Evolutionary conservation across 2,113 vertebrate species (phyloP).

Genomic region (Arvicanthis niloticus): DNA sequence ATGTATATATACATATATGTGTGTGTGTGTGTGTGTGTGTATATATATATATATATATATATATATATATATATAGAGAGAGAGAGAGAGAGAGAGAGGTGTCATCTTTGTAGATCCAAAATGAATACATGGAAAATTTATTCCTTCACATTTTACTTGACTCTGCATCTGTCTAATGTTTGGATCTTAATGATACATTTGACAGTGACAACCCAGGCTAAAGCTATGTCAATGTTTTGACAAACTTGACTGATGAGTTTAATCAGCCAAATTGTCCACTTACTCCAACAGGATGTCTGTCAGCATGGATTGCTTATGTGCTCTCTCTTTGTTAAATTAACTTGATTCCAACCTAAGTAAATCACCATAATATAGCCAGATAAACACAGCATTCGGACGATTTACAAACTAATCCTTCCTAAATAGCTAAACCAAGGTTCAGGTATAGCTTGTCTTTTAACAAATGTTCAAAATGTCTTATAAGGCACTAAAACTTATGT

Average conservation of each 20-base stretch:
- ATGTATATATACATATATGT: neutral
- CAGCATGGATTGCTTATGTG: conserved; percentile 51
- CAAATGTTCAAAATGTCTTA: neutral
- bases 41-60: too few relatives aligned
- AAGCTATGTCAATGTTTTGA: conserved; percentile 55
- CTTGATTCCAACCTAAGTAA: conserved; percentile 40
- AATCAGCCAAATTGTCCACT: conserved; percentile 72
- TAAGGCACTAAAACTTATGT: neutral
- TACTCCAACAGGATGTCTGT: conserved; percentile 42
- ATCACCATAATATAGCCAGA: conserved; percentile 16
- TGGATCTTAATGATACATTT: conserved; percentile 60
- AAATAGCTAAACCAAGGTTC: neutral
- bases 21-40: neutral
- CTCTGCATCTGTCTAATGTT: conserved; percentile 26
- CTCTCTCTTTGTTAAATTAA: conserved; percentile 55
- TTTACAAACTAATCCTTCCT: neutral
- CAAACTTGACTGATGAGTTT: conserved; percentile 71
- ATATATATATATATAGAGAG: too few relatives aligned
- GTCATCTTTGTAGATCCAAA: neutral
- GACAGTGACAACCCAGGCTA: conserved; percentile 54
- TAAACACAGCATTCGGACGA: neutral
- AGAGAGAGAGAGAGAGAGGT: neutral
- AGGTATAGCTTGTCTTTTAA: neutral
- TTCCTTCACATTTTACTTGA: neutral
- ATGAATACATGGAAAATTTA: neutral